Evolutionary conservation across 2,888 invertebrate genomes (phyloP).

Genomic region (Aplocera efformata): DNA sequence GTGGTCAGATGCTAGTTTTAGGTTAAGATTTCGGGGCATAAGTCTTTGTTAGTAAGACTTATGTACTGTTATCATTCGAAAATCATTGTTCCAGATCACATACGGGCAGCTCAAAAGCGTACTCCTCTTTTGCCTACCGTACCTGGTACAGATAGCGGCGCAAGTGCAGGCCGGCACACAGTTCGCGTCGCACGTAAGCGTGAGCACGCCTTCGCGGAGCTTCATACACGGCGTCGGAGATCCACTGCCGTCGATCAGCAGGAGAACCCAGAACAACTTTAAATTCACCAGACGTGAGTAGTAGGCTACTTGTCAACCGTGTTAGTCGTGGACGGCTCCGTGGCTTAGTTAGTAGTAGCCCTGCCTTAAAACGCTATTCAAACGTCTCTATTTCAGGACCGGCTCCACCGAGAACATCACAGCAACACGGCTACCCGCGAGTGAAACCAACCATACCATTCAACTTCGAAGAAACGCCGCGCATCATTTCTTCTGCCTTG

Average conservation of each 20-base stretch:
- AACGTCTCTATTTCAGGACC: slow-evolving; percentile 19
- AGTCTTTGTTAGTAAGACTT: too few species aligned
- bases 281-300: slow-evolving; percentile 5
- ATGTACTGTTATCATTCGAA: too few species aligned
- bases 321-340: too few species aligned
- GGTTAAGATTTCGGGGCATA: too few species aligned
- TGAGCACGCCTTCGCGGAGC: slow-evolving; percentile 67
- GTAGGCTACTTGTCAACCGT: background rate
- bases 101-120: slow-evolving; percentile 4
- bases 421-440: slow-evolving; percentile 56
- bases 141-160: slow-evolving; percentile 33
- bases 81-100: slow-evolving; percentile 11
- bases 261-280: slow-evolving; percentile 26
- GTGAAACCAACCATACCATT: slow-evolving; percentile 62
- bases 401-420: slow-evolving; percentile 13
- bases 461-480: slow-evolving; percentile 50
- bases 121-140: slow-evolving; percentile 9
- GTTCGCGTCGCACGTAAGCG: slow-evolving; percentile 69
- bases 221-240: slow-evolving; percentile 73
- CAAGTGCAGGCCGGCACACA: slow-evolving; percentile 47
- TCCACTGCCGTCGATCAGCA: slow-evolving; percentile 41
- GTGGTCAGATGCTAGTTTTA: too few species aligned
- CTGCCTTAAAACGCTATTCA: slow-evolving; percentile 1
- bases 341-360: too few species aligned
- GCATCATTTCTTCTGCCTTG: slow-evolving; percentile 21